These are phyloP conservation scores for Panzeria rudis DNA, from an alignment of 2,888 invertebrate genomes.

Conservation along the genomic window DNA sequence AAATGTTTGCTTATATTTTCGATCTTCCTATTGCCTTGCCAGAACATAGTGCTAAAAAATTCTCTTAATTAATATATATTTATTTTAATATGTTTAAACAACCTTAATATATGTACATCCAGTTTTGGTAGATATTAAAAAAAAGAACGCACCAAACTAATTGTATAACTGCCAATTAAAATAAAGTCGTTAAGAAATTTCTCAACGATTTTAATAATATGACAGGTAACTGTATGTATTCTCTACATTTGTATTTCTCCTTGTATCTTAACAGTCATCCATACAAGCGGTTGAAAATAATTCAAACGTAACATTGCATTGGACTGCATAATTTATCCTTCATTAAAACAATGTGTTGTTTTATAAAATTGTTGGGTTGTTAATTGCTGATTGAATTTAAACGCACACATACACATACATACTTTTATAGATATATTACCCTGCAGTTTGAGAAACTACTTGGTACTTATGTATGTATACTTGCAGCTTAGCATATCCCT, in stretches of 20 bases:
- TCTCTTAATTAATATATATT: not conserved
- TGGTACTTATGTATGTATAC: not conserved
- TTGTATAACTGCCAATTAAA: constrained; percentile 23
- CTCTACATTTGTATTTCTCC: not conserved
- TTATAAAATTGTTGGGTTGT: constrained; percentile 59
- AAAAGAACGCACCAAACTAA: constrained; percentile 2
- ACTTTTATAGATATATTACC: not conserved
- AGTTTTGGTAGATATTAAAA: no score
- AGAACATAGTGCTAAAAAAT: no score
- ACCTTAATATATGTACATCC: not conserved
- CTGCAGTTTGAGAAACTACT: not conserved
- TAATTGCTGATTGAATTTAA: constrained; percentile 57
- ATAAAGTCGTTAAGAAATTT: constrained; percentile 3
- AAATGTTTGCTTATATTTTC: no score
- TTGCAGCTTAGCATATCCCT: no score
- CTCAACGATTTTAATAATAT: constrained; percentile 6
- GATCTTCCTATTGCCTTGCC: no score
- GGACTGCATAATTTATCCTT: constrained; percentile 61
- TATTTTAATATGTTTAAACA: not conserved
- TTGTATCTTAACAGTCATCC: not conserved
- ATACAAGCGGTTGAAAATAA: constrained; percentile 34
- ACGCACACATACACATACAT: constrained; percentile 1
- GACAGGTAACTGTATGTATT: not conserved
- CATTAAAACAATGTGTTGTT: constrained; percentile 61
- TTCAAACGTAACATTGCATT: constrained; percentile 31